Percentiles rank a stretch among this genome's conserved stretches.
phyloP scores from a whole-genome alignment of 2,888 invertebrate genomes.

The Zaprionus obscuricornis region DNA sequence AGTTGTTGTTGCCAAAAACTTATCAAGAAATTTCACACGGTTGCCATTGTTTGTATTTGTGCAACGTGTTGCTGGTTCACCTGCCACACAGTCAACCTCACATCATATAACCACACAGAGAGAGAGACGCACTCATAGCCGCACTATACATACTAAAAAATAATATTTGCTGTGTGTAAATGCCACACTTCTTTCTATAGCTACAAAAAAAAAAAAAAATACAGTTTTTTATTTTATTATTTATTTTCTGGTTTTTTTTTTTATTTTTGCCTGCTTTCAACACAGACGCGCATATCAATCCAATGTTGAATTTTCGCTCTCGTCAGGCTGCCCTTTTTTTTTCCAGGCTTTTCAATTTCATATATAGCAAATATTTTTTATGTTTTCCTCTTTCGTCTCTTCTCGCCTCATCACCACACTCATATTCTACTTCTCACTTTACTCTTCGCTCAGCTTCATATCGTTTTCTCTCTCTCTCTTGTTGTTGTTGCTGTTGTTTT shows the following conservation, averaged over 20 bases:
- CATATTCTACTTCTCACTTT: conserved; percentile 1
- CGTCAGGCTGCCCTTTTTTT: conserved; percentile 68
- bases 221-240: conserved; percentile 64
- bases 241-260: conserved; percentile 38
- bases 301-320: conserved; percentile 44
- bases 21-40: conserved; percentile 27
- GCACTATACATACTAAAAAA: conserved; percentile 28
- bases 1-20: too few species aligned
- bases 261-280: conserved; percentile 35
- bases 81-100: conserved; percentile 31
- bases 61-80: conserved; percentile 51
- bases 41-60: conserved; percentile 43
- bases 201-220: conserved; percentile 66
- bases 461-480: conserved; percentile 32
- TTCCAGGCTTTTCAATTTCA: conserved; percentile 74
- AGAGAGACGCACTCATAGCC: conserved; percentile 1
- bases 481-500: conserved; percentile 31
- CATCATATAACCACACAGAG: conserved; percentile 2
- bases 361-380: conserved; percentile 74
- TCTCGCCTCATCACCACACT: neutral
- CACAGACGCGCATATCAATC: conserved; percentile 51
- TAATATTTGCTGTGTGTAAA: conserved; percentile 67
- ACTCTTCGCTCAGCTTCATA: conserved; percentile 38
- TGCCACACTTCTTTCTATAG: conserved; percentile 65
- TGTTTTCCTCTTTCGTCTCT: conserved; percentile 52